Conservation (phyloP, 2,888 invertebrate genomes). For the Tachina grossa region DNA sequence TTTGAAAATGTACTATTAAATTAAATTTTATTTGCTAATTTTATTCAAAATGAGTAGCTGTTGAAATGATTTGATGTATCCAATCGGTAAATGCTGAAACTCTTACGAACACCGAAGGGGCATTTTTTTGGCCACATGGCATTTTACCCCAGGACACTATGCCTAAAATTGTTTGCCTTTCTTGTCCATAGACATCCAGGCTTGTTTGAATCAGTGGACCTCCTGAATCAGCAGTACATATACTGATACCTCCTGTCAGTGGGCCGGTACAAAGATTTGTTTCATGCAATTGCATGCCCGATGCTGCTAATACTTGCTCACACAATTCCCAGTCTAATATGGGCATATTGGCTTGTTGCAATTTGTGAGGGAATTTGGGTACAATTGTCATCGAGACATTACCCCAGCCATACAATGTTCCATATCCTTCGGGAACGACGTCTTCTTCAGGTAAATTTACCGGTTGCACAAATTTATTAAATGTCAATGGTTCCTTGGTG, state of each 20-base stretch:
- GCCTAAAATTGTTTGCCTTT: slow-evolving; percentile 80
- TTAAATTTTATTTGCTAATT: slow-evolving; percentile 10
- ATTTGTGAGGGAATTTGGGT: slow-evolving; percentile 78
- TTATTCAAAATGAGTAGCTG: slow-evolving; percentile 76
- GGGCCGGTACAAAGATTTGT: slow-evolving; percentile 82
- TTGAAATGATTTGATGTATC: slow-evolving; percentile 78
- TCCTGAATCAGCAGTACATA: slow-evolving; percentile 81
- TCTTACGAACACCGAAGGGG: slow-evolving; percentile 84
- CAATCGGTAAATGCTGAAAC: slow-evolving; percentile 83
- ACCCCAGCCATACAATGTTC: slow-evolving; percentile 81
- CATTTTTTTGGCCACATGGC: slow-evolving; percentile 82
- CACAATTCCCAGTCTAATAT: slow-evolving; percentile 78
- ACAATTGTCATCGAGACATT: slow-evolving; percentile 80
- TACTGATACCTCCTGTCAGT: slow-evolving; percentile 80
- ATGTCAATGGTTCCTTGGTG: slow-evolving; percentile 77
- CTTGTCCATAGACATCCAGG: slow-evolving; percentile 71
- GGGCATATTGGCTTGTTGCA: slow-evolving; percentile 80
- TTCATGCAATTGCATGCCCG: slow-evolving; percentile 78
- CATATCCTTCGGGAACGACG: slow-evolving; percentile 77
- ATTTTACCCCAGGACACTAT: slow-evolving; percentile 84
- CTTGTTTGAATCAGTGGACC: slow-evolving; percentile 80
- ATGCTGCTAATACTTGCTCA: slow-evolving; percentile 78
- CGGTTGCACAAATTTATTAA: slow-evolving; percentile 78
- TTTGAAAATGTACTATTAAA: slow-evolving; percentile 15
- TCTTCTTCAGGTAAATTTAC: slow-evolving; percentile 78